phyloP scores from a whole-genome alignment of 2,797 vertebrate genomes.

The Poeciliopsis turneri region DNA sequence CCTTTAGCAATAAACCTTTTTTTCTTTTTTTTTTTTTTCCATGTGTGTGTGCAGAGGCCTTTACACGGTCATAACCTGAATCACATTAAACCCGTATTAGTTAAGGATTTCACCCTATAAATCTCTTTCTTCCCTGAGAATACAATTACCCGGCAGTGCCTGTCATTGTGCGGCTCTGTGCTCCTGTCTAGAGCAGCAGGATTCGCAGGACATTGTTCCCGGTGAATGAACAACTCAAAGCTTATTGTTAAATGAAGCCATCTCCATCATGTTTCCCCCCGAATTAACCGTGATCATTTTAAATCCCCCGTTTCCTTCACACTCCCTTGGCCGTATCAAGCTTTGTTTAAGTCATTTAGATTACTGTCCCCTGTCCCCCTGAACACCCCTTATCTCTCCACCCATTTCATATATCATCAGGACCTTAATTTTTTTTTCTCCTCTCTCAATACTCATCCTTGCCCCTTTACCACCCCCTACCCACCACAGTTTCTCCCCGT shows the following conservation, averaged over 20 bases:
- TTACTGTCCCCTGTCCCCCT: constrained; percentile 77
- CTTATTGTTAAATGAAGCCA: constrained; percentile 82
- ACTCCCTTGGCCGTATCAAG: constrained; percentile 81
- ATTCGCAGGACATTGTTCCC: constrained; percentile 77
- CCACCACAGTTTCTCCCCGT: constrained; percentile 60
- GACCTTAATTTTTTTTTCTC: constrained; percentile 63
- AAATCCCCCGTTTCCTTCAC: constrained; percentile 79
- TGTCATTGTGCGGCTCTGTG: constrained; percentile 72
- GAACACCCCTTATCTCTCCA: constrained; percentile 77
- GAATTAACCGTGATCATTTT: constrained; percentile 80
- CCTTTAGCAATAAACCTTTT: constrained; percentile 50
- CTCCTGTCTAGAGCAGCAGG: constrained; percentile 73
- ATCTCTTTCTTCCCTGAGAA: constrained; percentile 75
- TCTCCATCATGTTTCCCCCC: constrained; percentile 78
- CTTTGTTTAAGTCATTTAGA: constrained; percentile 83
- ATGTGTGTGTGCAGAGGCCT: constrained; percentile 48
- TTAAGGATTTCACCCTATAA: constrained; percentile 77
- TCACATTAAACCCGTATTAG: constrained; percentile 80
- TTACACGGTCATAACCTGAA: constrained; percentile 74
- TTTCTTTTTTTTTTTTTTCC: constrained; percentile 48
- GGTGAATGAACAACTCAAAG: constrained; percentile 79
- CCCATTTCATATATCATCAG: constrained; percentile 81
- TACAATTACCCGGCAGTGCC: constrained; percentile 74
- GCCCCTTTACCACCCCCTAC: constrained; percentile 74
- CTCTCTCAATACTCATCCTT: constrained; percentile 61